phyloP scores from a whole-genome alignment of 2,888 invertebrate species.

The Andrena trimmerana region DNA sequence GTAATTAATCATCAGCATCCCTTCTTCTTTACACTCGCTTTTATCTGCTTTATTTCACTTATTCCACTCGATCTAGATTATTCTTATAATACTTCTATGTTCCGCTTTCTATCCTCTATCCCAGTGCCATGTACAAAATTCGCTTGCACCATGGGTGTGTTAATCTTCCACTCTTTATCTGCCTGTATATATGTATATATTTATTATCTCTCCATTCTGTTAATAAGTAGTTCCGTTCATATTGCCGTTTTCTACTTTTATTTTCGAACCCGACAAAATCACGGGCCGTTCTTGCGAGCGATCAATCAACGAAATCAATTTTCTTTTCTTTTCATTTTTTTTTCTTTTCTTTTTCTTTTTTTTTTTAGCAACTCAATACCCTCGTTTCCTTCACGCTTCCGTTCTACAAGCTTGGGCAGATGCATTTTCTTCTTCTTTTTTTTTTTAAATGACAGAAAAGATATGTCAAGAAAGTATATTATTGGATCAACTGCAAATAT shows the following conservation, averaged over 20 bases:
- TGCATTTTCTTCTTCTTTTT: slow-evolving; percentile 9
- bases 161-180: slow-evolving; percentile 27
- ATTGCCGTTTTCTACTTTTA: slow-evolving; percentile 22
- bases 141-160: slow-evolving; percentile 81
- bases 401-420: slow-evolving; percentile 40
- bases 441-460: slow-evolving; percentile 30
- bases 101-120: slow-evolving; percentile 74
- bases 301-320: slow-evolving; percentile 67
- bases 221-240: slow-evolving; percentile 1
- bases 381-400: slow-evolving; percentile 42
- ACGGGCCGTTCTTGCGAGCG: slow-evolving; percentile 69
- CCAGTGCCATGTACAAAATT: slow-evolving; percentile 79
- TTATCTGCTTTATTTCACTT: slow-evolving; percentile 47
- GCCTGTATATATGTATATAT: slow-evolving; percentile 29
- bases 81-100: slow-evolving; percentile 69
- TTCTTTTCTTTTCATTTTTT: not conserved
- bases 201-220: slow-evolving; percentile 22
- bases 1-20: slow-evolving; percentile 67
- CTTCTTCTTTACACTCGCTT: slow-evolving; percentile 78
- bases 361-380: slow-evolving; percentile 31
- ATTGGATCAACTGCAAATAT: slow-evolving; percentile 29
- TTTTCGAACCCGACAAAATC: slow-evolving; percentile 53
- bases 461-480: slow-evolving; percentile 40
- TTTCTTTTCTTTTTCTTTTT: not conserved
- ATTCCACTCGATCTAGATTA: slow-evolving; percentile 58